Conservation (phyloP, 2,888 invertebrate genomes). For the Octonoba sinensis region DNA sequence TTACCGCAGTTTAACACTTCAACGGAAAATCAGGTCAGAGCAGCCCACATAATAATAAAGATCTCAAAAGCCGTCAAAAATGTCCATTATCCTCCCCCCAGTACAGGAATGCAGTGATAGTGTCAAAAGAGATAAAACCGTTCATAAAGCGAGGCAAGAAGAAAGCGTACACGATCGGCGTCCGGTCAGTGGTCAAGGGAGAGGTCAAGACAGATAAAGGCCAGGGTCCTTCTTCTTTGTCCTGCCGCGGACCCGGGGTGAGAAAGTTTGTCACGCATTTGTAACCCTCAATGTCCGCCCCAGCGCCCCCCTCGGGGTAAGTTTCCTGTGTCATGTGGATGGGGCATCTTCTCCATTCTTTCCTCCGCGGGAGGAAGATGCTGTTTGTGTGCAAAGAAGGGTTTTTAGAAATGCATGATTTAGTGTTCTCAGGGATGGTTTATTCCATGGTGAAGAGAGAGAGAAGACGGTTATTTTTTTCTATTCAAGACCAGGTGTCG, state of each 20-base stretch:
- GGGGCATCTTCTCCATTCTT: slow-evolving; percentile 6
- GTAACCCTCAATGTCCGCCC: slow-evolving; percentile 29
- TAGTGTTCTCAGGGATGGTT: slow-evolving; percentile 10
- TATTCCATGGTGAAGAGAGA: not conserved
- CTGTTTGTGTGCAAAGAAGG: not conserved
- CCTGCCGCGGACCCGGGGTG: slow-evolving; percentile 11
- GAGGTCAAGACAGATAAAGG: slow-evolving; percentile 31
- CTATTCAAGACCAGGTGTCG: slow-evolving; percentile 11
- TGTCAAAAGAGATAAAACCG: slow-evolving; percentile 8
- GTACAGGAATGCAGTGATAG: not conserved
- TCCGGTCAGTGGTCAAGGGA: slow-evolving; percentile 28
- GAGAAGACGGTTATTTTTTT: not conserved
- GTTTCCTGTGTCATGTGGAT: not conserved
- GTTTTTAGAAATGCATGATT: slow-evolving; percentile 18
- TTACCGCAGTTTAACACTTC: too few species aligned
- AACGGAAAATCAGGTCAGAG: too few species aligned
- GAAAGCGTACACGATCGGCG: not conserved
- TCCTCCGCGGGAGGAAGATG: not conserved
- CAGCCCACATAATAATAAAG: not conserved
- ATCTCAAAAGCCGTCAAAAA: not conserved
- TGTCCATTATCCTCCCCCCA: not conserved
- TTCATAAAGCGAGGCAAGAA: slow-evolving; percentile 10
- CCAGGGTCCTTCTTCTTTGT: slow-evolving; percentile 13
- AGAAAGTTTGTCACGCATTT: slow-evolving; percentile 53
- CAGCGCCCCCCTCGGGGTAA: slow-evolving; percentile 18